phyloP scores from a whole-genome alignment of 2,113 vertebrate species.

The Seriola aureovittata region DNA sequence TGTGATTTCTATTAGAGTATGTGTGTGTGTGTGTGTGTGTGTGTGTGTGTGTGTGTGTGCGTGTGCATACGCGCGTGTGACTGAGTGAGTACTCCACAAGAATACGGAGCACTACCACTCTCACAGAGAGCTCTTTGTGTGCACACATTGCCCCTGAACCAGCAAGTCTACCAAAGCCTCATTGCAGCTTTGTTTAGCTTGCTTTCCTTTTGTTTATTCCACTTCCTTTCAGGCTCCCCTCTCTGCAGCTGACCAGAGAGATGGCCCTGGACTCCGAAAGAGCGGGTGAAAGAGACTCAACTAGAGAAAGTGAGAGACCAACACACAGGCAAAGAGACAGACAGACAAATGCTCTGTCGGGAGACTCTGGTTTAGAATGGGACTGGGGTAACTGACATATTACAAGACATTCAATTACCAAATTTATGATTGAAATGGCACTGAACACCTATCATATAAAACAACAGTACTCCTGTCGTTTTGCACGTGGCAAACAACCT shows the following conservation, averaged over 20 bases:
- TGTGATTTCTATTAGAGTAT: constrained; percentile 28
- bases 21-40: constrained; percentile 36
- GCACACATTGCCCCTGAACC: constrained; percentile 63
- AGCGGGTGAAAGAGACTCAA: constrained; percentile 23
- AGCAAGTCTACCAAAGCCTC: constrained; percentile 63
- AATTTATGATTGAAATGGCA: not conserved
- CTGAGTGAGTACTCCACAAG: constrained; percentile 72
- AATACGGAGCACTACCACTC: constrained; percentile 74
- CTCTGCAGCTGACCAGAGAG: constrained; percentile 73
- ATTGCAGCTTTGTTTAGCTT: constrained; percentile 70
- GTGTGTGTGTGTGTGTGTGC: constrained; percentile 24
- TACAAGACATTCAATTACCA: not conserved
- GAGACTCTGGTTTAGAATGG: not conserved
- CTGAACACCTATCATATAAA: not conserved
- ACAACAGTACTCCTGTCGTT: no score
- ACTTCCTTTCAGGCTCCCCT: constrained; percentile 73
- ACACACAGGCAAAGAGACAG: not conserved
- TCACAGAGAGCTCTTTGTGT: constrained; percentile 82
- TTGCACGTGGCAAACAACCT: not conserved
- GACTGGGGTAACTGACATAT: not conserved
- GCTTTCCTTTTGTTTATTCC: constrained; percentile 70
- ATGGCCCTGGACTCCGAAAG: constrained; percentile 15
- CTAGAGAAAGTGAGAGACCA: constrained; percentile 6
- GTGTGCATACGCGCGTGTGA: constrained; percentile 28
- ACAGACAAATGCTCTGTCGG: not conserved